Percentiles rank a stretch among this genome's conserved stretches.
phyloP scores from a whole-genome alignment of 2,797 vertebrate genomes.

The Ispidina lecontei region DNA sequence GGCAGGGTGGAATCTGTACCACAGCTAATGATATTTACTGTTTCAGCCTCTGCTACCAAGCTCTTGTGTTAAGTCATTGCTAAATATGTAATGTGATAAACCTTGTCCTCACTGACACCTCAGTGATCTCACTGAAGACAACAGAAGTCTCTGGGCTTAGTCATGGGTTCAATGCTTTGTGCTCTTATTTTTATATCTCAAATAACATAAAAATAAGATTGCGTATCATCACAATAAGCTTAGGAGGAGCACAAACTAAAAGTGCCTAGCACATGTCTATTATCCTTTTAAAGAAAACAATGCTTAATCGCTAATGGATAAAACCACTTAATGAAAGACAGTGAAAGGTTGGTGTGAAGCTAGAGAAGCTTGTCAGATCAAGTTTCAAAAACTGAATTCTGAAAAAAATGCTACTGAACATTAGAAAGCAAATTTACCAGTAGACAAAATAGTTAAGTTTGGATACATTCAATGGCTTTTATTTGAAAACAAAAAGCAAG shows the following conservation, averaged over 20 bases:
- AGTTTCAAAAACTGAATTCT: conserved; percentile 81
- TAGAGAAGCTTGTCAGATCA: conserved; percentile 65
- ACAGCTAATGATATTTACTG: neutral
- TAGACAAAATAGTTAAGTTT: conserved; percentile 5
- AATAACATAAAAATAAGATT: conserved; percentile 34
- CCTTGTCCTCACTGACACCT: neutral
- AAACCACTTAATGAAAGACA: conserved; percentile 81
- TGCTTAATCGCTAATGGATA: conserved; percentile 68
- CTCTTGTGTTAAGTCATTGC: neutral
- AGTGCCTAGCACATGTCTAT: conserved; percentile 23
- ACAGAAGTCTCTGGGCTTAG: neutral
- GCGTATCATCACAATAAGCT: conserved; percentile 2
- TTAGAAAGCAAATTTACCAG: conserved; percentile 75
- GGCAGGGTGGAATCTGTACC: neutral
- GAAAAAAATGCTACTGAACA: conserved; percentile 82
- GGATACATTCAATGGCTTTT: neutral
- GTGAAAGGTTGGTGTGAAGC: conserved; percentile 72
- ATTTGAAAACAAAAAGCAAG: conserved; percentile 8
- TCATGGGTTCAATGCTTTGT: neutral
- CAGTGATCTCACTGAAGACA: neutral
- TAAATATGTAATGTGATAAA: conserved; percentile 13
- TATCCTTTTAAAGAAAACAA: conserved; percentile 69
- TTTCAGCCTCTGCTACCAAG: neutral
- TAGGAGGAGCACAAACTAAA: conserved; percentile 44
- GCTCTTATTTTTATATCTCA: conserved; percentile 31